Evolutionary conservation across 2,797 vertebrate genomes (phyloP).

Genomic region (Pipistrellus nathusii): DNA sequence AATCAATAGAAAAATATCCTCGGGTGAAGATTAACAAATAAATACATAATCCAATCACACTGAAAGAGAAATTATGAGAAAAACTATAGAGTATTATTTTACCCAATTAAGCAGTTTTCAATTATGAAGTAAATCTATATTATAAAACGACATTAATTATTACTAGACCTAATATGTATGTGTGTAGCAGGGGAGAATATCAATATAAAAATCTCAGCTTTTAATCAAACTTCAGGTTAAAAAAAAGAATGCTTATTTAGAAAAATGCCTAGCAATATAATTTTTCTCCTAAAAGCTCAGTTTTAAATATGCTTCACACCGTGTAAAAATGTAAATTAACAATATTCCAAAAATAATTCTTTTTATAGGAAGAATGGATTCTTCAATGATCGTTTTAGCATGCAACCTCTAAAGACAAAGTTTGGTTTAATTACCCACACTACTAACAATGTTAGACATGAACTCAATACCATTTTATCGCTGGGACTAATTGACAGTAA

Average conservation of each 20-base stretch:
- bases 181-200: background rate
- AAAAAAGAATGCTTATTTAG: background rate
- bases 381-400: background rate
- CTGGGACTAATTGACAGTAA: background rate
- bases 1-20: no score
- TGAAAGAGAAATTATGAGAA: slow-evolving; percentile 39
- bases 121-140: background rate
- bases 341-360: slow-evolving; percentile 13
- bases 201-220: slow-evolving; percentile 36
- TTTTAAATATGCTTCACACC: background rate
- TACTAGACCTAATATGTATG: no score
- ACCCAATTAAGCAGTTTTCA: slow-evolving; percentile 20
- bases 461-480: slow-evolving; percentile 6
- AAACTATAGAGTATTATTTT: background rate
- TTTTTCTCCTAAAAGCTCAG: background rate
- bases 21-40: no score
- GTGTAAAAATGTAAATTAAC: background rate
- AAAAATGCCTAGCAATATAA: slow-evolving; percentile 26
- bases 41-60: background rate
- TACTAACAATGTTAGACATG: background rate
- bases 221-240: background rate
- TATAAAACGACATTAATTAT: no score
- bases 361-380: background rate
- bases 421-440: slow-evolving; percentile 32
- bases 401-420: slow-evolving; percentile 20